Evolutionary conservation across 2,888 invertebrate species (phyloP).

Genomic region (Oithona nana): DNA sequence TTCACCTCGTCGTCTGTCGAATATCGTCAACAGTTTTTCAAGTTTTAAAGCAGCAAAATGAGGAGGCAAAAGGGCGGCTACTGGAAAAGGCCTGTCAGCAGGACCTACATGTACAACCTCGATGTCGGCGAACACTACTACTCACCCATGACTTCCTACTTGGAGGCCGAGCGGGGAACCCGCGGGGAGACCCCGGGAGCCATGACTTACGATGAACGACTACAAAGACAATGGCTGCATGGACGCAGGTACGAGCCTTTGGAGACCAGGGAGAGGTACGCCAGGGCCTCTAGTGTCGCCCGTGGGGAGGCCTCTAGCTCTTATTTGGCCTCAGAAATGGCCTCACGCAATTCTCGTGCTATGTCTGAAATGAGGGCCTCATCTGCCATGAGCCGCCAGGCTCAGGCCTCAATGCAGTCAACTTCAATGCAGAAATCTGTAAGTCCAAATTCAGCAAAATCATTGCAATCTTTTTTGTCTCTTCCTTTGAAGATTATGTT

Average conservation of each 20-base stretch:
- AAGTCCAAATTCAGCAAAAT: too few species aligned
- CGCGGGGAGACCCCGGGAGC: constrained; percentile 6
- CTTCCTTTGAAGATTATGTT: too few species aligned
- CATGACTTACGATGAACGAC: neutral
- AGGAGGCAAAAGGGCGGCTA: neutral
- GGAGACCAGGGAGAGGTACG: neutral
- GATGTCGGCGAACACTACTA: constrained; percentile 15
- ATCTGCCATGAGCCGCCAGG: neutral
- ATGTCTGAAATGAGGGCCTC: neutral
- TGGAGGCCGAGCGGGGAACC: constrained; percentile 10
- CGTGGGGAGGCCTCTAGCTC: neutral
- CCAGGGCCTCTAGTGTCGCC: neutral
- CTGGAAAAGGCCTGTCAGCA: constrained; percentile 8
- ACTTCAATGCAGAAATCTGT: too few species aligned
- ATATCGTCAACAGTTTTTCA: too few species aligned
- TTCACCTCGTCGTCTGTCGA: neutral
- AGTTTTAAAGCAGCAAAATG: too few species aligned
- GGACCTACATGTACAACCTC: constrained; percentile 11
- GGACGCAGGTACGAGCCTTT: neutral
- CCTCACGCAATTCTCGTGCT: neutral
- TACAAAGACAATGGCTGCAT: neutral
- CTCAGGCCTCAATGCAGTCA: too few species aligned
- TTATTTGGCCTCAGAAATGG: neutral
- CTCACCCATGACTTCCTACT: constrained; percentile 8
- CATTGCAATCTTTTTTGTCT: too few species aligned